A percentile compares a stretch with the other conserved stretches of the same genome.
phyloP scores from a whole-genome alignment of 2,113 vertebrate species.

The Proteles cristata region DNA sequence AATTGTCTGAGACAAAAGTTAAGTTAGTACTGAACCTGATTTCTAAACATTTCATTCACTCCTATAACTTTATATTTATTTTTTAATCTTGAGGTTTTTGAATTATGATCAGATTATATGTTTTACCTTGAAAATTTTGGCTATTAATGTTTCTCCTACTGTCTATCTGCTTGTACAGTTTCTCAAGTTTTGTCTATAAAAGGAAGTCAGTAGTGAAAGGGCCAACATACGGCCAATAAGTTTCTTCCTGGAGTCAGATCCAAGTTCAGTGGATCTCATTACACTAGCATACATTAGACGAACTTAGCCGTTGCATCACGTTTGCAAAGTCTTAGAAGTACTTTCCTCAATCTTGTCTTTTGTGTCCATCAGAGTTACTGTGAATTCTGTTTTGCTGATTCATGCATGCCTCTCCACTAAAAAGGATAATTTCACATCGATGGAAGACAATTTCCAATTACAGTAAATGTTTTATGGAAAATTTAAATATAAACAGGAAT shows the following conservation, averaged over 20 bases:
- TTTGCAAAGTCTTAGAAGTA: neutral
- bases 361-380: neutral
- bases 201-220: neutral
- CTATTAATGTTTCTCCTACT: neutral
- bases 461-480: neutral
- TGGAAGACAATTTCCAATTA: neutral
- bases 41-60: neutral
- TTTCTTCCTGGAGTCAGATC: neutral
- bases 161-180: neutral
- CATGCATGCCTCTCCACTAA: neutral
- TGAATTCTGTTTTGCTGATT: neutral
- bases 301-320: neutral
- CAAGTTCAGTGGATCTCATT: neutral
- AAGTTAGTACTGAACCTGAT: neutral
- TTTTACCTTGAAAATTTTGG: neutral
- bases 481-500: neutral
- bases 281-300: neutral
- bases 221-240: neutral
- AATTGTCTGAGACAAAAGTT: neutral
- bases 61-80: neutral
- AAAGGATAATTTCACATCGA: neutral
- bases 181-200: neutral
- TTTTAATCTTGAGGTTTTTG: neutral
- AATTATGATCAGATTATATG: neutral
- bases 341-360: neutral